These are phyloP conservation scores for Tupiocoris notatus DNA, from an alignment of 2,888 invertebrate genomes.

Conservation along the genomic window DNA sequence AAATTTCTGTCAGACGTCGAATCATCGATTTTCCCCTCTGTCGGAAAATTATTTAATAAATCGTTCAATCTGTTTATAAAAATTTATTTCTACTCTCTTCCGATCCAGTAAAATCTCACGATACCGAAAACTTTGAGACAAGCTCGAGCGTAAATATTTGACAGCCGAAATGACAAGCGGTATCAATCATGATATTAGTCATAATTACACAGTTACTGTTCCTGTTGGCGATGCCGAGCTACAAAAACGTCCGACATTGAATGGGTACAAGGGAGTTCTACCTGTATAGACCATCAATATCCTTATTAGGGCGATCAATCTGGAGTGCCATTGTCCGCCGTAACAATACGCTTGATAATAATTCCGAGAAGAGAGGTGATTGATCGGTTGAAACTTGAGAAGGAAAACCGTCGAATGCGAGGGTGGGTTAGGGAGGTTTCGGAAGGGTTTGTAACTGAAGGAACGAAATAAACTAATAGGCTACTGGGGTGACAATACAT, in stretches of 20 bases:
- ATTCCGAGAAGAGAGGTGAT: constrained; percentile 2
- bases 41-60: no score
- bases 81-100: no score
- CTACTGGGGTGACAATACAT: neutral
- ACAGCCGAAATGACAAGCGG: no score
- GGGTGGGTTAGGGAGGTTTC: neutral
- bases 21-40: no score
- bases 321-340: constrained; percentile 32
- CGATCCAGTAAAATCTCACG: no score
- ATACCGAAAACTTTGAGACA: no score
- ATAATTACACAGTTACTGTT: constrained; percentile 33
- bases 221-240: neutral
- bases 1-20: no score
- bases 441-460: neutral
- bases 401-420: neutral
- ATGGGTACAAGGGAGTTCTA: constrained; percentile 14
- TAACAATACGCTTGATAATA: constrained; percentile 26
- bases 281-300: constrained; percentile 40
- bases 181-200: no score
- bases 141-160: no score
- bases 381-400: neutral
- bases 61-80: no score
- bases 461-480: neutral
- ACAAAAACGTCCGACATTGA: neutral
- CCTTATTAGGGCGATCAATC: constrained; percentile 42